These are phyloP conservation scores for Macaca fascicularis DNA, from an alignment of 2,113 vertebrate species.

Conservation along the genomic window T2T-MFA8v1.1 NC_088378.1:150784501-150785000, in stretches of 20 bases:
- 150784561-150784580: not conserved
- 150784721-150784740: not conserved
- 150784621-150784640: not conserved
- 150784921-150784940: not conserved
- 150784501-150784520: not conserved
- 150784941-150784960: not conserved
- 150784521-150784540: not conserved
- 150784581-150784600: not conserved
- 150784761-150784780: not conserved
- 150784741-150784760: not conserved
- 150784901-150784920: not conserved
- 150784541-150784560: not conserved
- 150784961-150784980: not conserved
- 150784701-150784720: not conserved
- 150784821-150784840: not conserved
- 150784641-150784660: not conserved
- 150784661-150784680: not conserved
- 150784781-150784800: not conserved
- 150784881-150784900: not conserved
- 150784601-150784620: not conserved
- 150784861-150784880: rapidly evolving
- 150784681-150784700: not conserved
- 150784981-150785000: constrained; percentile 23
- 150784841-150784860: not conserved
- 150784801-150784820: not conserved